These are phyloP conservation scores for Amorpha juglandis DNA, from an alignment of 2,888 invertebrate genomes.

Conservation along the genomic window DNA sequence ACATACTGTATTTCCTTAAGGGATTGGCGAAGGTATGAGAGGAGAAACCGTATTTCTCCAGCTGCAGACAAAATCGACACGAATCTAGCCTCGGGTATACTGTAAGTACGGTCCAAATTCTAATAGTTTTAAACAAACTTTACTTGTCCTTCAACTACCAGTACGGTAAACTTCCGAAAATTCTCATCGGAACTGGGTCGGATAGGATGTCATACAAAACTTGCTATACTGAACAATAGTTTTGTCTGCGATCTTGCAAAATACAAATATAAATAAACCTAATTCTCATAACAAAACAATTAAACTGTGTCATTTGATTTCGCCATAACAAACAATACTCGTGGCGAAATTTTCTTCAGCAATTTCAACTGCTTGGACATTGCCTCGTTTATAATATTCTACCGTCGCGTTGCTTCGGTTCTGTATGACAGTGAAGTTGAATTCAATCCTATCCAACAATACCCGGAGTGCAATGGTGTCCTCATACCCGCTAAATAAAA, in stretches of 20 bases:
- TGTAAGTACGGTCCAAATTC: too few relatives aligned
- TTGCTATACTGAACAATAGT: neutral
- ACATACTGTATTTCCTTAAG: too few relatives aligned
- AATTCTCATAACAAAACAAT: conserved; percentile 17
- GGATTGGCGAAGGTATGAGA: too few relatives aligned
- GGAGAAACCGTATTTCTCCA: too few relatives aligned
- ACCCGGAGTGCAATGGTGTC: too few relatives aligned
- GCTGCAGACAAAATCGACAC: too few relatives aligned
- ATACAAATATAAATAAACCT: conserved; percentile 6
- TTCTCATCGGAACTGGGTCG: conserved; percentile 13
- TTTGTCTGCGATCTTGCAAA: neutral
- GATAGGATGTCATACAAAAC: neutral
- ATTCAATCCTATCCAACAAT: too few relatives aligned
- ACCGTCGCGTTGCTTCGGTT: neutral
- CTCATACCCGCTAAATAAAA: neutral
- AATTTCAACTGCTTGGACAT: neutral
- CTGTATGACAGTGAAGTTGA: neutral
- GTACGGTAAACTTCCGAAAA: neutral
- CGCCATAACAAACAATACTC: conserved; percentile 11
- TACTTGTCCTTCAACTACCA: neutral
- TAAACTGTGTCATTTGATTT: conserved; percentile 28
- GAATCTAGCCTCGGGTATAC: too few relatives aligned
- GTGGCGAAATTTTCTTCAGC: neutral
- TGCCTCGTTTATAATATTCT: neutral
- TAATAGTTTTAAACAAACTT: too few relatives aligned